Conservation (phyloP, 2,113 vertebrate genomes). For the Phylloscopus trochilus region DNA sequence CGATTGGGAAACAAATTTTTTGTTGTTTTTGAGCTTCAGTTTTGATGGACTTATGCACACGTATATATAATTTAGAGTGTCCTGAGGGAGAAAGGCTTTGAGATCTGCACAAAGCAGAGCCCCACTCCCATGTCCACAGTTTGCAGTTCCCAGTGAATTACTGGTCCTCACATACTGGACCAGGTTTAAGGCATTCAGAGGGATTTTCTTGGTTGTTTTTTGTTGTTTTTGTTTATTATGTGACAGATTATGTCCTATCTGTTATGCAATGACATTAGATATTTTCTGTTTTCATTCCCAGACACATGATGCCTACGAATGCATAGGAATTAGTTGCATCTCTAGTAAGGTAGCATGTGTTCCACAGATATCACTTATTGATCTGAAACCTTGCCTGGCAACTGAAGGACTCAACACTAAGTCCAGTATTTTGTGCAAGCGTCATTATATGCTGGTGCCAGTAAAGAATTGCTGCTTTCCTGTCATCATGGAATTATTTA, state of each 20-base stretch:
- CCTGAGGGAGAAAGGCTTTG: not conserved
- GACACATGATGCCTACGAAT: not conserved
- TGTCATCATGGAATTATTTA: not conserved
- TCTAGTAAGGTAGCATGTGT: not conserved
- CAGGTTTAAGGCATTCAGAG: not conserved
- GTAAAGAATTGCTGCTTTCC: not conserved
- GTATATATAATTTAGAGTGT: not conserved
- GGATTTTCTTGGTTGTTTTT: not conserved
- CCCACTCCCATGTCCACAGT: fast-evolving
- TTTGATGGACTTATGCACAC: not conserved
- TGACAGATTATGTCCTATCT: not conserved
- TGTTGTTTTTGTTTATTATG: not conserved
- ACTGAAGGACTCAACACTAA: not conserved
- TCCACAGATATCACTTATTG: not conserved
- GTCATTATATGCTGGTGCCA: not conserved
- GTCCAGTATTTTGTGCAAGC: not conserved
- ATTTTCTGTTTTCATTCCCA: not conserved
- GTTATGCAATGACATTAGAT: not conserved
- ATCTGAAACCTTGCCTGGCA: not conserved
- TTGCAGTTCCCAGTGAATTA: not conserved
- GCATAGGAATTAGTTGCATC: not conserved
- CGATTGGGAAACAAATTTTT: not conserved
- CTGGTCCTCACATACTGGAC: fast-evolving
- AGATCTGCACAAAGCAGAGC: not conserved
- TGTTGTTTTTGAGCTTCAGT: not conserved